Conservation (phyloP, 2,888 invertebrate genomes). For the Yponomeuta evonymella region DNA sequence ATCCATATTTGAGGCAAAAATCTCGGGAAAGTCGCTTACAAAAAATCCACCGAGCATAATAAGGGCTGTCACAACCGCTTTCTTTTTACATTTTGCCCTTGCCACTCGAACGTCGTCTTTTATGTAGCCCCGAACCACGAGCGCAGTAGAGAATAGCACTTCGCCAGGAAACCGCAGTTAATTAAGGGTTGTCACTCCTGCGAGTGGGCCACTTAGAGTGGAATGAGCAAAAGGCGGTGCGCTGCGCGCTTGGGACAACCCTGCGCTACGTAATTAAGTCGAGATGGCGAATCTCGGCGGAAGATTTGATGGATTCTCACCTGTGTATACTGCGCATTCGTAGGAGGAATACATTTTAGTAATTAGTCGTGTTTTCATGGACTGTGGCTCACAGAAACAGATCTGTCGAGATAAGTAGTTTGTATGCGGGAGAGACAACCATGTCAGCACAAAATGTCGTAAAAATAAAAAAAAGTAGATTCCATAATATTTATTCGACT, state of each 20-base stretch:
- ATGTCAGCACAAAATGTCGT: no score
- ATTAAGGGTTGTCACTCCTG: constrained; percentile 52
- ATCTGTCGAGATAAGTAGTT: no score
- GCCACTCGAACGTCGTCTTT: not conserved
- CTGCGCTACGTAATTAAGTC: constrained; percentile 49
- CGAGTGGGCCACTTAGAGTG: constrained; percentile 40
- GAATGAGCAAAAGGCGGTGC: constrained; percentile 55
- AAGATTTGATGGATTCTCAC: constrained; percentile 4
- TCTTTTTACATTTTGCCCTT: not conserved
- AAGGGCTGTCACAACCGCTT: not conserved
- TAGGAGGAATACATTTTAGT: no score
- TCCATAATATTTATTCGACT: no score
- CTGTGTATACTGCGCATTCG: not conserved
- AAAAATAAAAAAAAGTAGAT: no score
- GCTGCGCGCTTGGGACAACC: constrained; percentile 31
- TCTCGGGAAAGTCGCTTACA: not conserved
- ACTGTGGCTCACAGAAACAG: no score
- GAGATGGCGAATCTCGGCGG: constrained; percentile 20
- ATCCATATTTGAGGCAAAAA: no score
- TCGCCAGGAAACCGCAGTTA: constrained; percentile 33
- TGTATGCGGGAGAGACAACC: no score
- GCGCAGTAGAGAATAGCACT: not conserved
- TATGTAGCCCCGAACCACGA: not conserved
- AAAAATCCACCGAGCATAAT: not conserved
- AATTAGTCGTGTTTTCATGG: no score